Conservation (phyloP, 2,888 invertebrate genomes). For the Synergus gifuensis region DNA sequence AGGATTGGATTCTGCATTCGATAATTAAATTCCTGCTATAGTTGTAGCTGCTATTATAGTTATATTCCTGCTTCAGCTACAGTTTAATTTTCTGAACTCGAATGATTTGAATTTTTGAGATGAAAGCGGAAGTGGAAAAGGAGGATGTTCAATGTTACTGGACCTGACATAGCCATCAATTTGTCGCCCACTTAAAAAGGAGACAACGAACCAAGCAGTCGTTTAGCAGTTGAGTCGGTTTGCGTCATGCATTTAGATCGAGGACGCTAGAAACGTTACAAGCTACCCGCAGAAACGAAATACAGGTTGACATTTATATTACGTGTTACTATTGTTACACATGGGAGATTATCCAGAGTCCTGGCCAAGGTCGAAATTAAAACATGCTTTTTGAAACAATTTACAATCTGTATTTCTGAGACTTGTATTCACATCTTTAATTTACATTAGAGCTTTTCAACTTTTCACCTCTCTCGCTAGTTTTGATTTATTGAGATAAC, state of each 20-base stretch:
- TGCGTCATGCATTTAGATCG: conserved; percentile 70
- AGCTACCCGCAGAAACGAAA: conserved; percentile 58
- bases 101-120: not conserved
- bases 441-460: not conserved
- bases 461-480: too few relatives aligned
- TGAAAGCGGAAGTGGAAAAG: not conserved
- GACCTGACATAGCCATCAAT: conserved; percentile 45
- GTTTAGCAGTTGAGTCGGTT: conserved; percentile 68
- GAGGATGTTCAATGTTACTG: conserved; percentile 45
- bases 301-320: conserved; percentile 46
- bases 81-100: too few relatives aligned
- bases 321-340: conserved; percentile 34
- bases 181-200: conserved; percentile 59
- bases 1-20: too few relatives aligned
- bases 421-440: not conserved
- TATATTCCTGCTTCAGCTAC: too few relatives aligned
- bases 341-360: conserved; percentile 16
- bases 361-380: conserved; percentile 16
- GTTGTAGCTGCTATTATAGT: too few relatives aligned
- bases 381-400: not conserved
- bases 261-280: conserved; percentile 62
- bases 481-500: too few relatives aligned
- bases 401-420: not conserved
- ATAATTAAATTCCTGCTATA: too few relatives aligned
- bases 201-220: conserved; percentile 54